phyloP scores from a whole-genome alignment of 2,113 vertebrate species.

The Pteruthius melanotis region DNA sequence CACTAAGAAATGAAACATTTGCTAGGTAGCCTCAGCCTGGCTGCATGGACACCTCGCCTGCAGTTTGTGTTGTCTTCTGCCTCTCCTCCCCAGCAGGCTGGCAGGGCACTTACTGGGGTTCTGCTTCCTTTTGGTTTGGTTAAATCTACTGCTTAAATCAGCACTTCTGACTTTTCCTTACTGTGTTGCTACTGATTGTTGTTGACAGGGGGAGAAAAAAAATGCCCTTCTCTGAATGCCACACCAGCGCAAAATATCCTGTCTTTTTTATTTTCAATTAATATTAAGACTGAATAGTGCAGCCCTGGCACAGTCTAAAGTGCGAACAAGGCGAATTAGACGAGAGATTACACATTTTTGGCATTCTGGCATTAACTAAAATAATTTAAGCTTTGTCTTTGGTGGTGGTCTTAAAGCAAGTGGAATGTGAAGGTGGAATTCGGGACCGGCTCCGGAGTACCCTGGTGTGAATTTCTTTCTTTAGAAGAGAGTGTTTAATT shows the following conservation, averaged over 20 bases:
- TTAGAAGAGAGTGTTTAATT: constrained; percentile 64
- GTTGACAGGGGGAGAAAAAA: neutral
- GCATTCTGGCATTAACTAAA: constrained; percentile 37
- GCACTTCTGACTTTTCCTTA: neutral
- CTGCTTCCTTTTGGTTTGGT: neutral
- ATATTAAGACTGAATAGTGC: neutral
- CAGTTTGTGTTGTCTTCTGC: neutral
- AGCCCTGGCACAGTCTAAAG: neutral
- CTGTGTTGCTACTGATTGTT: neutral
- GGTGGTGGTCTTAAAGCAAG: constrained; percentile 47
- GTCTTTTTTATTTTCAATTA: constrained; percentile 4
- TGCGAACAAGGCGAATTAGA: neutral
- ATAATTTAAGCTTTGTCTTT: constrained; percentile 40
- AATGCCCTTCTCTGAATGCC: neutral
- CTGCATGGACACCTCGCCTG: neutral
- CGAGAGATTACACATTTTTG: neutral
- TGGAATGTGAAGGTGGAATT: constrained; percentile 56
- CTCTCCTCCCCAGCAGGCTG: neutral
- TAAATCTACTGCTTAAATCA: neutral
- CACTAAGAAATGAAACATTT: neutral
- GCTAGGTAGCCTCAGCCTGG: neutral
- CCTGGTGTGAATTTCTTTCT: constrained; percentile 60
- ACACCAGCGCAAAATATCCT: neutral
- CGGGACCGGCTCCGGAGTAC: neutral
- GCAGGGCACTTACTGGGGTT: neutral